phyloP scores from a whole-genome alignment of 35 echinoderm and acorn worm genomes.

The Eucidaris tribuloides region DNA sequence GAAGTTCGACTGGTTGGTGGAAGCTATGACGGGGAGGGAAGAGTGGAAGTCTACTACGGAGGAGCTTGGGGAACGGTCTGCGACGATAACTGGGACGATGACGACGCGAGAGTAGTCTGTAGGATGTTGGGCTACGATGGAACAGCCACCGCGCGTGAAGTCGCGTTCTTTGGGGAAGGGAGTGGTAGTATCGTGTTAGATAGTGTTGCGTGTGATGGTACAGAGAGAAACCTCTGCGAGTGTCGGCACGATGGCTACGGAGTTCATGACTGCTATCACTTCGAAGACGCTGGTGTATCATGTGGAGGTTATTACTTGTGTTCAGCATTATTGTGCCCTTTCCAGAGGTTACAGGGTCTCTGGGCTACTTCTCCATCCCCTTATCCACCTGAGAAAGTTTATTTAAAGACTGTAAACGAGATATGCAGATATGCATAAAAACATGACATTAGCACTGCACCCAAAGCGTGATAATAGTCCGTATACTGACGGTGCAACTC shows the following conservation, averaged over 20 bases:
- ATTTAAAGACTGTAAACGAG: too few relatives aligned
- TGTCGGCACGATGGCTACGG: background rate
- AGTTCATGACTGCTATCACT: background rate
- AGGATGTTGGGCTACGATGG: slow-evolving; percentile 5
- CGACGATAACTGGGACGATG: slow-evolving; percentile 23
- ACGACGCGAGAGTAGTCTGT: slow-evolving; percentile 47
- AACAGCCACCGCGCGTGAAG: background rate
- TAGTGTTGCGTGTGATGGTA: slow-evolving; percentile 29
- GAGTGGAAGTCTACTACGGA: slow-evolving; percentile 27
- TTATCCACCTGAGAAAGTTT: too few relatives aligned
- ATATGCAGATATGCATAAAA: too few relatives aligned
- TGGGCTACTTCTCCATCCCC: too few relatives aligned
- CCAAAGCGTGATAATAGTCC: too few relatives aligned
- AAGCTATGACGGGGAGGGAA: background rate
- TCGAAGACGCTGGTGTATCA: slow-evolving; percentile 40
- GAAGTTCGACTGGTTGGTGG: slow-evolving; percentile 4
- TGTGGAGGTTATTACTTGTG: too few relatives aligned
- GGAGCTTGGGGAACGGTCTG: slow-evolving; percentile 47
- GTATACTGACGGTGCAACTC: too few relatives aligned
- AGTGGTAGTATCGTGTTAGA: slow-evolving; percentile 25
- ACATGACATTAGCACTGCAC: too few relatives aligned
- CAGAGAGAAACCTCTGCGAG: slow-evolving; percentile 7
- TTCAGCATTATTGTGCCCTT: too few relatives aligned
- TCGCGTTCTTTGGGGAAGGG: slow-evolving; percentile 28
- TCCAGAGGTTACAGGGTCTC: too few relatives aligned